Evolutionary conservation across 2,797 vertebrate genomes (phyloP).

Genomic region (Chanos chanos): DNA sequence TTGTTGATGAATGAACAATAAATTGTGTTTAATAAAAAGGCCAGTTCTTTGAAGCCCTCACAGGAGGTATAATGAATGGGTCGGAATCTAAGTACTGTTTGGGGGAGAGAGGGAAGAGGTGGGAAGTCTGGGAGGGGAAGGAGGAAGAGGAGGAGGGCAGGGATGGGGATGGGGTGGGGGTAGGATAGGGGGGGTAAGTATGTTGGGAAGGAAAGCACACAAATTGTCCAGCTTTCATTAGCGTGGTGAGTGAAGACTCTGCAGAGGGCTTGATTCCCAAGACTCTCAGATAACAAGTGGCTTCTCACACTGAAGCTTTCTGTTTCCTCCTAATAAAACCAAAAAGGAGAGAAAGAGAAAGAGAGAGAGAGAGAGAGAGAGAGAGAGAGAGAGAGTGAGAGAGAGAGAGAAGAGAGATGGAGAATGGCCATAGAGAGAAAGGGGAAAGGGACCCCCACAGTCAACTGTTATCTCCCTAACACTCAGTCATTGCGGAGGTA

Average conservation of each 20-base stretch:
- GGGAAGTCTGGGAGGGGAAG: slow-evolving; percentile 18
- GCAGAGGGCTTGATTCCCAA: slow-evolving; percentile 92
- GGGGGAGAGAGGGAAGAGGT: slow-evolving; percentile 10
- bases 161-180: slow-evolving; percentile 31
- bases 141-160: slow-evolving; percentile 5
- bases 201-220: slow-evolving; percentile 81
- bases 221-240: slow-evolving; percentile 97
- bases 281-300: slow-evolving; percentile 93
- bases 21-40: slow-evolving; percentile 33
- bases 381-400: slow-evolving; percentile 30
- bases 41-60: slow-evolving; percentile 29
- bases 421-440: slow-evolving; percentile 33
- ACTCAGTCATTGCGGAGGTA: slow-evolving; percentile 62
- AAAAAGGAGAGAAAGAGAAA: slow-evolving; percentile 43
- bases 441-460: slow-evolving; percentile 67
- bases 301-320: slow-evolving; percentile 81
- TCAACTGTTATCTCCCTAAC: slow-evolving; percentile 71
- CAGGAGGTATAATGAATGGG: slow-evolving; percentile 14
- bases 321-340: slow-evolving; percentile 77
- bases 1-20: slow-evolving; percentile 22
- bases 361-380: slow-evolving; percentile 57
- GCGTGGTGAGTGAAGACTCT: slow-evolving; percentile 94
- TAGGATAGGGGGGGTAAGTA: slow-evolving; percentile 67
- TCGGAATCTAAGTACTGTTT: slow-evolving; percentile 30
- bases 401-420: not conserved